Evolutionary conservation across 2,113 vertebrate genomes (phyloP).

Genomic region (Cryptoleucopteryx plumbea): DNA sequence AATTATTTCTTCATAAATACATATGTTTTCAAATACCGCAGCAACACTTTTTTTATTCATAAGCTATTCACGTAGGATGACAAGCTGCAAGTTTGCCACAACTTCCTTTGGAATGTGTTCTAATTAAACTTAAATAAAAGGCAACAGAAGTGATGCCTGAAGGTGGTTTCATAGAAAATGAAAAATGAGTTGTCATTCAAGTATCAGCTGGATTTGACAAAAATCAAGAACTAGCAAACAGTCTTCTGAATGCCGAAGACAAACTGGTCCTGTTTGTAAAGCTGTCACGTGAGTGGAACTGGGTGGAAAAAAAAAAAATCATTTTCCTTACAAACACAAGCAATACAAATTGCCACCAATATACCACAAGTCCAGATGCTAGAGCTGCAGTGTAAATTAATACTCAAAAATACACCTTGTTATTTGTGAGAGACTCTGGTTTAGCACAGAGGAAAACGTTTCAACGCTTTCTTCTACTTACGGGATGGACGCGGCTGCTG

Average conservation of each 20-base stretch:
- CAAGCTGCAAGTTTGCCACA: not conserved
- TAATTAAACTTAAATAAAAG: not conserved
- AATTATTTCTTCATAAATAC: not conserved
- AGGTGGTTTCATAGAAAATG: not conserved
- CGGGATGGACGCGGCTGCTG: not conserved
- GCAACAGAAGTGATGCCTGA: not conserved
- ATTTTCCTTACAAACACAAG: not conserved
- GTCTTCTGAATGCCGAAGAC: not conserved
- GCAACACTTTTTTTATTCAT: not conserved
- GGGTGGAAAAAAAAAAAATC: not conserved
- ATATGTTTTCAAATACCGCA: not conserved
- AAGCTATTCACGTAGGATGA: not conserved
- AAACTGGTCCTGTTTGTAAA: not conserved
- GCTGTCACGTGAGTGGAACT: not conserved
- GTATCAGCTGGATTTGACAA: not conserved
- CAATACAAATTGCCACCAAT: not conserved
- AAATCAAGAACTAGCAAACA: not conserved
- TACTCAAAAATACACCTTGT: not conserved
- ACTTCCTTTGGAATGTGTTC: not conserved
- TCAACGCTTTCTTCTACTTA: not conserved
- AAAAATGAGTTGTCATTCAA: not conserved
- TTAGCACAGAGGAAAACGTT: not conserved
- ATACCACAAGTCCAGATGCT: rapidly evolving
- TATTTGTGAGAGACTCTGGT: not conserved
- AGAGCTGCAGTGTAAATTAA: not conserved